A percentile compares a stretch with the other conserved stretches of the same genome.
phyloP scores from a whole-genome alignment of 23 tunicate genomes.

The Trididemnum nubilum region DNA sequence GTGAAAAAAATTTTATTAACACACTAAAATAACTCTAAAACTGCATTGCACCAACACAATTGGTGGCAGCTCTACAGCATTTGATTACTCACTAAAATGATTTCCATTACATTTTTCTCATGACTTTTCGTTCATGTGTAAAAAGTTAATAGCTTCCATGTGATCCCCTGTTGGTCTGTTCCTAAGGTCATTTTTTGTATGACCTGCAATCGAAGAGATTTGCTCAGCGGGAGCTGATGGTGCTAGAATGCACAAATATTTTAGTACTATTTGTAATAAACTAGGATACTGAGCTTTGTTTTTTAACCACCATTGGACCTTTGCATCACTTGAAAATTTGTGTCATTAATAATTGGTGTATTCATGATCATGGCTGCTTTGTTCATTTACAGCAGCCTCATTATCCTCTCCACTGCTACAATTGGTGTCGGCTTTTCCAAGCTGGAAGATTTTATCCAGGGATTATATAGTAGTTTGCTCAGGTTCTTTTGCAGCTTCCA shows the following conservation, averaged over 20 bases:
- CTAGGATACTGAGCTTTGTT: neutral
- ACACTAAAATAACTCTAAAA: neutral
- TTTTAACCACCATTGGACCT: neutral
- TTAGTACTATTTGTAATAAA: neutral
- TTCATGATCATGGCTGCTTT: neutral
- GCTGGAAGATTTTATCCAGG: too few relatives aligned
- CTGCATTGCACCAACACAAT: neutral
- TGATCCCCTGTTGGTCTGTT: constrained; percentile 8
- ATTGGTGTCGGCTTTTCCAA: too few relatives aligned
- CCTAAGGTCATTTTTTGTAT: neutral
- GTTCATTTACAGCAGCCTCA: neutral
- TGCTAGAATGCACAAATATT: too few relatives aligned
- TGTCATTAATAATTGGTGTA: neutral
- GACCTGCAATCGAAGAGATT: neutral
- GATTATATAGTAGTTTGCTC: too few relatives aligned
- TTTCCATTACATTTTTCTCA: neutral
- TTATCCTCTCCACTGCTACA: neutral
- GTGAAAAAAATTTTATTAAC: neutral
- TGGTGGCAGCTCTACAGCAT: neutral
- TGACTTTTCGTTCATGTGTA: constrained; percentile 1
- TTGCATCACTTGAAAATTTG: neutral
- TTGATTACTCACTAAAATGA: constrained; percentile 4
- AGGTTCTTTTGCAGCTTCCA: constrained; percentile 1
- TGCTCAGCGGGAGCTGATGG: constrained; percentile 1
- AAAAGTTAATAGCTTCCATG: constrained; percentile 1